Percentiles rank a stretch among this genome's conserved stretches.
Evolutionary conservation across 23 tunicate genomes (phyloP).

Genomic region (Ascidia mentula): DNA sequence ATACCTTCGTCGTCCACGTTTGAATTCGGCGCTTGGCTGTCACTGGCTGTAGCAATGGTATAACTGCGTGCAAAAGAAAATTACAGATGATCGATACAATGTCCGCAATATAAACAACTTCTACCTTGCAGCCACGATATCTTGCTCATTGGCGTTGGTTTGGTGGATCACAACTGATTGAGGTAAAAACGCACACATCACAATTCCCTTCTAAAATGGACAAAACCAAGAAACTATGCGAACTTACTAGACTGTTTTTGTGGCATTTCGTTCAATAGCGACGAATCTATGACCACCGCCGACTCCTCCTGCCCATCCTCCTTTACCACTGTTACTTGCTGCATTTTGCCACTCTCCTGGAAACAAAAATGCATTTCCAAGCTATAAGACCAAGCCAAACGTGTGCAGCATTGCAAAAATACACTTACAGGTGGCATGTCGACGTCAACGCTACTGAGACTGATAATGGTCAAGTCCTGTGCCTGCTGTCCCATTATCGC

Average conservation of each 20-base stretch:
- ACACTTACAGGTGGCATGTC: neutral
- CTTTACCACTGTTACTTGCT: slow-evolving; percentile 52
- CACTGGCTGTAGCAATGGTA: neutral
- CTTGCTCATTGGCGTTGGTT: neutral
- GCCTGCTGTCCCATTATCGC: neutral
- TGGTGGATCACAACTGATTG: neutral
- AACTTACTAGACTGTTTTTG: neutral
- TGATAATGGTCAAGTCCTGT: neutral
- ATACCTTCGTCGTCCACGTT: neutral
- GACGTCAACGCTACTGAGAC: neutral
- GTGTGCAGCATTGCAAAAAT: too few species aligned
- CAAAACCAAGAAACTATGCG: neutral
- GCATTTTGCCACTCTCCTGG: neutral
- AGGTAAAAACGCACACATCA: too few species aligned
- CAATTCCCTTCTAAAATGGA: neutral
- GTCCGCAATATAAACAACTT: neutral
- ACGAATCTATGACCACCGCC: slow-evolving; percentile 59
- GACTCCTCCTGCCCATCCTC: slow-evolving; percentile 62
- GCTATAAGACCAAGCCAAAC: neutral
- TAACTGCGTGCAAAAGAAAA: neutral
- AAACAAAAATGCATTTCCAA: neutral
- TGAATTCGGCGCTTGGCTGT: neutral
- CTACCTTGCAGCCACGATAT: slow-evolving; percentile 56
- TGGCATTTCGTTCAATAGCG: slow-evolving; percentile 34
- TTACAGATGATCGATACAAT: neutral